A percentile compares a stretch with the other conserved stretches of the same genome.
These are phyloP conservation scores for Halcyon senegalensis DNA, from an alignment of 2,113 vertebrate species.

Conservation along the genomic window DNA sequence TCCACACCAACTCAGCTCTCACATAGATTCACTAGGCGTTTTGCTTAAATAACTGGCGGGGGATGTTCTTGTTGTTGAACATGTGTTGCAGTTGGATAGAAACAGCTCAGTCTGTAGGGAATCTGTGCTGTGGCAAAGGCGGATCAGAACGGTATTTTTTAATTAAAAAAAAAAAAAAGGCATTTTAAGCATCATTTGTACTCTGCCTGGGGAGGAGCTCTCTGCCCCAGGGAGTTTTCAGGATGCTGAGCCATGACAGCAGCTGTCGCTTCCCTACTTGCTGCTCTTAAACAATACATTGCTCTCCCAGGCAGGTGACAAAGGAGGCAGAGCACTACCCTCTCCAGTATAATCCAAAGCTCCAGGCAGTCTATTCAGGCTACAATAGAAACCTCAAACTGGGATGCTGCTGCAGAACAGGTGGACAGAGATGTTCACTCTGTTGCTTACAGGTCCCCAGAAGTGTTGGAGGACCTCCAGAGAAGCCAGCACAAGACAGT, in stretches of 20 bases:
- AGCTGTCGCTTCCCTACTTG: neutral
- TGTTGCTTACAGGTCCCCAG: neutral
- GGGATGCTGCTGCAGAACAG: neutral
- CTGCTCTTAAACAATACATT: neutral
- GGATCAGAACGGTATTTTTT: neutral
- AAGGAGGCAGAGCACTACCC: neutral
- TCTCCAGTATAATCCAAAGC: neutral
- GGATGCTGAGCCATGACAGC: neutral
- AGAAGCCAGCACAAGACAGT: neutral
- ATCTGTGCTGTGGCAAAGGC: neutral
- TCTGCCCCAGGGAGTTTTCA: neutral
- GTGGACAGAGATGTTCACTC: neutral
- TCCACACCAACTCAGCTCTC: neutral
- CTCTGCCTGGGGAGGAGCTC: neutral
- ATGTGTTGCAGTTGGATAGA: slow-evolving; percentile 15
- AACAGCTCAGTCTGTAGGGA: neutral
- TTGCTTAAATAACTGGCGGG: neutral
- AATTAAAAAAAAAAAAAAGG: neutral
- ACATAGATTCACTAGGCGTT: neutral
- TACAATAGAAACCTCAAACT: neutral
- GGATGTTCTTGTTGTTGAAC: neutral
- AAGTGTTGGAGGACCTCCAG: neutral
- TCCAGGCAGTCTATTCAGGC: neutral
- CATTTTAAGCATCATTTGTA: neutral
- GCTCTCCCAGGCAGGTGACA: neutral